Conservation (phyloP, 2,797 vertebrate species). For the Garrulus glandarius region DNA sequence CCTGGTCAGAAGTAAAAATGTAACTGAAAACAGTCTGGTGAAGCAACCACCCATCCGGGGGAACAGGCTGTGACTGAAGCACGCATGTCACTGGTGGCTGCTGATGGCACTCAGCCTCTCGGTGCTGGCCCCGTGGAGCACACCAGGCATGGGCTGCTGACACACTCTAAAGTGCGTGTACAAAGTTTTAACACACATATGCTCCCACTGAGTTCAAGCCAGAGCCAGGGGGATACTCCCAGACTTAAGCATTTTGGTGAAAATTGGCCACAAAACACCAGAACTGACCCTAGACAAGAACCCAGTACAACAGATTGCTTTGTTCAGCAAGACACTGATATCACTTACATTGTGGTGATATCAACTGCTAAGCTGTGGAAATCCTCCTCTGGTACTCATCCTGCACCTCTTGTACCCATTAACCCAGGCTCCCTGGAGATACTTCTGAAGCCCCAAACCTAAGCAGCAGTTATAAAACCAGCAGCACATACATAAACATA, state of each 20-base stretch:
- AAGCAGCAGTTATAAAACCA: constrained; percentile 4
- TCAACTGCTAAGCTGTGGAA: not conserved
- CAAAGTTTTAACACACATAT: not conserved
- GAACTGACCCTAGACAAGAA: not conserved
- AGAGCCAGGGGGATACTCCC: not conserved
- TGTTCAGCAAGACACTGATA: constrained; percentile 3
- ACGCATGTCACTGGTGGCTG: not conserved
- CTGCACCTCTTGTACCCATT: not conserved
- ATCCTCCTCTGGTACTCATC: not conserved
- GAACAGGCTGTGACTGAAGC: not conserved
- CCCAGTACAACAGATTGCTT: not conserved
- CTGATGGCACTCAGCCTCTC: not conserved
- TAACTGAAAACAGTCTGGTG: not conserved
- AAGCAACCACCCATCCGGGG: not conserved
- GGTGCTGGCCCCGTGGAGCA: not conserved
- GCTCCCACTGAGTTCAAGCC: not conserved
- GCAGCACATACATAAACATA: not conserved
- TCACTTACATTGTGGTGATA: not conserved
- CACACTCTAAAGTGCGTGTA: not conserved
- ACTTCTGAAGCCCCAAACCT: not conserved
- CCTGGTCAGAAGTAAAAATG: not conserved
- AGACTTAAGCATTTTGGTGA: not conserved
- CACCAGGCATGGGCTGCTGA: not conserved
- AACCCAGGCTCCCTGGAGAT: not conserved
- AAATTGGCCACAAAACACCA: not conserved